phyloP scores from a whole-genome alignment of 2,797 vertebrate species.

The Bradypodion pumilum region DNA sequence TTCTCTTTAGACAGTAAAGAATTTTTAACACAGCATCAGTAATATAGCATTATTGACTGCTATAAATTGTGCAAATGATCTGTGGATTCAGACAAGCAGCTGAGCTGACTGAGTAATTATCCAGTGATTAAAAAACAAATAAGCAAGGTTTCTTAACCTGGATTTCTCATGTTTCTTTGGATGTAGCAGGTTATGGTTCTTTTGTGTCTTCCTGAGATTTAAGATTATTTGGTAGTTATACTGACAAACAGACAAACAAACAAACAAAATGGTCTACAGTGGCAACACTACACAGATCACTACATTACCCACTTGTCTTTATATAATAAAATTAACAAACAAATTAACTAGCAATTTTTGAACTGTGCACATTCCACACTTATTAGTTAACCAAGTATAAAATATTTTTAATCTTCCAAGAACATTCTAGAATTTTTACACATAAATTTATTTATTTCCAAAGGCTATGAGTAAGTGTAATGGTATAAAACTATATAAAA shows the following conservation, averaged over 20 bases:
- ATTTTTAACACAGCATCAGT: conserved; percentile 63
- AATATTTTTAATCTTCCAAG: background rate
- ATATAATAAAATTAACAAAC: conserved; percentile 64
- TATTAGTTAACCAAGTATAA: background rate
- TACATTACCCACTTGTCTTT: background rate
- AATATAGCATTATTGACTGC: conserved; percentile 68
- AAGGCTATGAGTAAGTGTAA: background rate
- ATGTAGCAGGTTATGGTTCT: background rate
- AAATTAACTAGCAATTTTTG: conserved; percentile 55
- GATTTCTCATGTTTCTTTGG: background rate
- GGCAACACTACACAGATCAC: background rate
- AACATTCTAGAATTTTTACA: background rate
- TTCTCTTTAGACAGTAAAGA: conserved; percentile 59
- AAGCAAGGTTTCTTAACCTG: background rate
- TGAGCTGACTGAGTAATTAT: background rate
- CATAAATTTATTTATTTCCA: background rate
- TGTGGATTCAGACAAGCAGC: background rate
- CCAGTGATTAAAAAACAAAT: background rate
- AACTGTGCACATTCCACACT: background rate
- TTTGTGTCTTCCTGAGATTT: background rate
- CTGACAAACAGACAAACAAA: background rate
- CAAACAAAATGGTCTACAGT: background rate
- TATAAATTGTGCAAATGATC: conserved; percentile 64
- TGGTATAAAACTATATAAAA: conserved; percentile 3
- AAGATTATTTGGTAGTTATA: background rate